A percentile compares a stretch with the other conserved stretches of the same genome.
These are phyloP conservation scores for Caenorhabditis tropicalis DNA, from an alignment of 1,140 invertebrate genomes.

Conservation along the genomic window DNA sequence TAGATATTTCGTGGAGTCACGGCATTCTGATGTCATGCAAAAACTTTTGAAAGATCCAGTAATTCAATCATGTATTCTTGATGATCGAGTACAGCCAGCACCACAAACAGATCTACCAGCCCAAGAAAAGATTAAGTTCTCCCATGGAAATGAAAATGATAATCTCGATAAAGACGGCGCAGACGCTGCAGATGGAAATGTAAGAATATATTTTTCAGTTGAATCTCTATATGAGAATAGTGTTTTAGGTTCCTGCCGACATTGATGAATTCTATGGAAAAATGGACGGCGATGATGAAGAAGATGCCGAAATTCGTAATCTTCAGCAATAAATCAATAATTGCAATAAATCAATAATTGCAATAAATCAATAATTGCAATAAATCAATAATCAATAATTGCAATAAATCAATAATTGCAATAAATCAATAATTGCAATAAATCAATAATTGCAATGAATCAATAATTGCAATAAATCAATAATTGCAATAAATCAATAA, in stretches of 20 bases:
- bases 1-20: conserved; percentile 74
- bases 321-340: conserved; percentile 71
- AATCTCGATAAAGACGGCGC: not conserved
- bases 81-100: conserved; percentile 72
- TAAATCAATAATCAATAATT: too few species aligned
- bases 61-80: conserved; percentile 85
- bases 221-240: not conserved
- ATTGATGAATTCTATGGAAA: conserved; percentile 58
- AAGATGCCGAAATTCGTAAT: conserved; percentile 77
- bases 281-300: conserved; percentile 87
- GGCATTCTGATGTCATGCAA: conserved; percentile 80
- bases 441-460: too few species aligned
- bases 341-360: conserved; percentile 80
- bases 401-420: too few species aligned
- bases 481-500: too few species aligned
- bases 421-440: too few species aligned
- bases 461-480: too few species aligned
- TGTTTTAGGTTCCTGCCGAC: conserved; percentile 49
- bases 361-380: conserved; percentile 86
- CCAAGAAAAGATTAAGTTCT: conserved; percentile 50
- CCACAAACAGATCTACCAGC: conserved; percentile 71
- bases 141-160: conserved; percentile 29
- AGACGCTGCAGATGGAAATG: not conserved
- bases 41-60: conserved; percentile 73
- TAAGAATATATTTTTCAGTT: not conserved